Conservation (phyloP, 2,888 invertebrate species). For the Parthenolecanium corni region DNA sequence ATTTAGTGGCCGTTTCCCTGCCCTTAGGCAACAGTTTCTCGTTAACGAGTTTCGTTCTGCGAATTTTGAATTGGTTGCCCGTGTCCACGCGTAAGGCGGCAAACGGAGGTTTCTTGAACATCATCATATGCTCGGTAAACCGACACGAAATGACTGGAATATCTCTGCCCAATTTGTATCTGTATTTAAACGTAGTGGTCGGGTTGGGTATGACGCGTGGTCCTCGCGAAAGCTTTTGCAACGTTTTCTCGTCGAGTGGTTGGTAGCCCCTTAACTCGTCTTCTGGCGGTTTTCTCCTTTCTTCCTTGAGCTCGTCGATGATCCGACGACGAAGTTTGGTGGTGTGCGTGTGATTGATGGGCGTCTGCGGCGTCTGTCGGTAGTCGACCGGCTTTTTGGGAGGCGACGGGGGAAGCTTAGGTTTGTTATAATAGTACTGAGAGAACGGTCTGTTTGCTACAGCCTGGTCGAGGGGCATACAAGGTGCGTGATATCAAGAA, state of each 20-base stretch:
- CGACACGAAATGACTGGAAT: constrained; percentile 17
- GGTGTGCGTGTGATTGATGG: not conserved
- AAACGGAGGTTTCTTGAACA: constrained; percentile 9
- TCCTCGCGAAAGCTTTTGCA: not conserved
- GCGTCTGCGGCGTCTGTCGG: not conserved
- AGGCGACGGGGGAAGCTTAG: not conserved
- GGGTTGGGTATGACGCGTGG: not conserved
- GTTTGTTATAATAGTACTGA: constrained; percentile 1
- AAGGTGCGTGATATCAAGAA: no score
- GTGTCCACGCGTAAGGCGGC: no score
- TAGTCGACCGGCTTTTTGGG: not conserved
- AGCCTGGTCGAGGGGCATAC: no score
- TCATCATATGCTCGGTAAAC: constrained; percentile 16
- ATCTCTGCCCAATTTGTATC: constrained; percentile 7
- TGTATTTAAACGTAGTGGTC: constrained; percentile 5
- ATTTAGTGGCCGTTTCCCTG: not conserved
- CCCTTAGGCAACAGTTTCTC: not conserved
- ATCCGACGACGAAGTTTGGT: not conserved
- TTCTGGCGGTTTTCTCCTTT: not conserved
- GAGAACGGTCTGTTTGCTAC: constrained; percentile 7
- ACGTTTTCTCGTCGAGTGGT: not conserved
- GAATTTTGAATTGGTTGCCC: not conserved
- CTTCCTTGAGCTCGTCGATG: not conserved
- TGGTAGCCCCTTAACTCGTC: not conserved
- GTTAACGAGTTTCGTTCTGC: not conserved